A percentile compares a stretch with the other conserved stretches of the same genome.
Evolutionary conservation across 2,113 vertebrate species (phyloP).

Genomic region (Pseudois nayaur): DNA sequence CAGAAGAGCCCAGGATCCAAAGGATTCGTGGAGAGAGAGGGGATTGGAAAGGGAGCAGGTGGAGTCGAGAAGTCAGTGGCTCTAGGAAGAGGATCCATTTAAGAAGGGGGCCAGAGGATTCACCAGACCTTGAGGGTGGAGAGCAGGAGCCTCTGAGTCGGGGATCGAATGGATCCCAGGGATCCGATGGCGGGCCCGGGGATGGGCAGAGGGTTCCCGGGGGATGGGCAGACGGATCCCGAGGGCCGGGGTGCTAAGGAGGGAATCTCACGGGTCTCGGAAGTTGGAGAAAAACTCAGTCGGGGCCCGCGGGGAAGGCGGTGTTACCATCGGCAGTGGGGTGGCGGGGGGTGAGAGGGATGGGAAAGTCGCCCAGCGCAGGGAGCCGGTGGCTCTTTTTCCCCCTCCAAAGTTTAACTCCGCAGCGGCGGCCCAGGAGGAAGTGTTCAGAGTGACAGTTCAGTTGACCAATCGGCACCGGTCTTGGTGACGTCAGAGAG

Average conservation of each 20-base stretch:
- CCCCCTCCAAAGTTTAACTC: constrained; percentile 61
- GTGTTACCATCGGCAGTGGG: constrained; percentile 36
- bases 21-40: background rate
- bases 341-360: background rate
- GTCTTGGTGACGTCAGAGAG: constrained; percentile 32
- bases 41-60: background rate
- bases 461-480: constrained; percentile 53
- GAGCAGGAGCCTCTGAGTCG: background rate
- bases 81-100: background rate
- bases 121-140: background rate
- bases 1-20: background rate
- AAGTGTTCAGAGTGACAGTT: constrained; percentile 68
- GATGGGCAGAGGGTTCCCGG: constrained; percentile 19
- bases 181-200: background rate
- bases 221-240: constrained; percentile 18
- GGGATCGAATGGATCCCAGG: background rate
- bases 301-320: background rate
- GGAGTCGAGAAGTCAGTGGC: background rate
- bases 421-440: constrained; percentile 60
- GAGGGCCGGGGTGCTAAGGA: background rate
- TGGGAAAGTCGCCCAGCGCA: constrained; percentile 23
- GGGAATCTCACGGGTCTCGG: constrained; percentile 10
- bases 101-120: background rate
- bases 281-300: constrained; percentile 40
- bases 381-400: constrained; percentile 1